Evolutionary conservation across 2,113 vertebrate species (phyloP).

Genomic region (Probosciger aterrimus): DNA sequence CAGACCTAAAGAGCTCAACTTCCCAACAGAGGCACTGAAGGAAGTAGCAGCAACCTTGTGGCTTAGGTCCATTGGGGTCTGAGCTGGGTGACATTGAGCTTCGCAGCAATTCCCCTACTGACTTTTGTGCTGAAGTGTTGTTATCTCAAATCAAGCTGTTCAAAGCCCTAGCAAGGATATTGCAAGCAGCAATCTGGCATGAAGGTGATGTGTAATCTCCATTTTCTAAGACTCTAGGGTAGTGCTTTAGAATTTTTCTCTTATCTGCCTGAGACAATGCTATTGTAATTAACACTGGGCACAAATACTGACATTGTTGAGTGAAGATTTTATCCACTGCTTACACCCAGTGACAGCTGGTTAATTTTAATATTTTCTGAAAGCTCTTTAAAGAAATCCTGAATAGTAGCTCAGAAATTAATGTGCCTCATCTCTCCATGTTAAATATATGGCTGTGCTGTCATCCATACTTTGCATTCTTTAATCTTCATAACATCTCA

Average conservation of each 20-base stretch:
- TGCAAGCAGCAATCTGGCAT: rapidly evolving
- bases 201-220: neutral
- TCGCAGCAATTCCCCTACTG: neutral
- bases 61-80: neutral
- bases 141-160: neutral
- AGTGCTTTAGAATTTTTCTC: neutral
- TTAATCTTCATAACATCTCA: slow-evolving; percentile 16
- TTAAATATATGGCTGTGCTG: neutral
- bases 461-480: neutral
- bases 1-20: neutral
- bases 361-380: neutral
- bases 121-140: neutral
- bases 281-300: neutral
- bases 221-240: neutral
- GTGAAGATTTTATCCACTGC: neutral
- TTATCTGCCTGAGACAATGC: neutral
- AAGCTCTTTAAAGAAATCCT: neutral
- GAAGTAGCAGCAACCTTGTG: neutral
- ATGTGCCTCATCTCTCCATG: neutral
- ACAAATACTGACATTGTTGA: neutral
- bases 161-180: neutral
- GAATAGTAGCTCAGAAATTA: neutral
- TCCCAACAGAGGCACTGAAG: neutral
- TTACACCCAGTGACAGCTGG: neutral
- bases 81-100: neutral